A percentile compares a stretch with the other conserved stretches of the same genome.
Evolutionary conservation across 2,888 invertebrate species (phyloP).

Genomic region (Lomographa bimaculata): DNA sequence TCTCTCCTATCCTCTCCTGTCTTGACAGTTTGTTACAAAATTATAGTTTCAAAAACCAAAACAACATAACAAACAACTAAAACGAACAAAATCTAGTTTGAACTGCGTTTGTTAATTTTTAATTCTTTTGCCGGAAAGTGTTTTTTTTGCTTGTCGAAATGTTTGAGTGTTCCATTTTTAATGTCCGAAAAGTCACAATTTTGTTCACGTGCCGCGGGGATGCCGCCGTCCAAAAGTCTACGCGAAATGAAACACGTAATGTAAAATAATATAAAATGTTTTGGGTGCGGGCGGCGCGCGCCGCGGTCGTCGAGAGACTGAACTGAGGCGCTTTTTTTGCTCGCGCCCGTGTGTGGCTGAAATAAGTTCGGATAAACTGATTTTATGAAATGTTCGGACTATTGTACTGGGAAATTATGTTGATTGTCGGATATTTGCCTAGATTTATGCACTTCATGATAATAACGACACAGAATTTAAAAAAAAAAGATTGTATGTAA

Average conservation of each 20-base stretch:
- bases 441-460: no score
- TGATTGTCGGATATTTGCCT: neutral
- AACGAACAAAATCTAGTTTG: slow-evolving; percentile 68
- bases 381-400: slow-evolving; percentile 37
- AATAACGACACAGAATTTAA: no score
- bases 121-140: slow-evolving; percentile 52
- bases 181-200: slow-evolving; percentile 77
- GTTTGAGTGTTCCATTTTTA: slow-evolving; percentile 62
- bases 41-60: slow-evolving; percentile 62
- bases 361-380: slow-evolving; percentile 63
- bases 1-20: slow-evolving; percentile 47
- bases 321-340: slow-evolving; percentile 62
- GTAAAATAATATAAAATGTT: slow-evolving; percentile 73
- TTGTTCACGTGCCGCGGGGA: slow-evolving; percentile 71
- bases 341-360: slow-evolving; percentile 66
- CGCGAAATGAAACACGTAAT: slow-evolving; percentile 83
- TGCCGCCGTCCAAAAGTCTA: slow-evolving; percentile 79
- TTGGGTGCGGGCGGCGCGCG: slow-evolving; percentile 75
- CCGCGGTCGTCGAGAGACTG: slow-evolving; percentile 74
- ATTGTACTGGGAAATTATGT: slow-evolving; percentile 2
- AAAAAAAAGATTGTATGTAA: no score
- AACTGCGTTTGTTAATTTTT: slow-evolving; percentile 73
- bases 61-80: slow-evolving; percentile 48
- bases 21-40: slow-evolving; percentile 68
- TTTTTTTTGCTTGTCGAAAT: slow-evolving; percentile 57